Evolutionary conservation across 2,113 vertebrate genomes (phyloP).

Genomic region (Nansenia antarctica): DNA sequence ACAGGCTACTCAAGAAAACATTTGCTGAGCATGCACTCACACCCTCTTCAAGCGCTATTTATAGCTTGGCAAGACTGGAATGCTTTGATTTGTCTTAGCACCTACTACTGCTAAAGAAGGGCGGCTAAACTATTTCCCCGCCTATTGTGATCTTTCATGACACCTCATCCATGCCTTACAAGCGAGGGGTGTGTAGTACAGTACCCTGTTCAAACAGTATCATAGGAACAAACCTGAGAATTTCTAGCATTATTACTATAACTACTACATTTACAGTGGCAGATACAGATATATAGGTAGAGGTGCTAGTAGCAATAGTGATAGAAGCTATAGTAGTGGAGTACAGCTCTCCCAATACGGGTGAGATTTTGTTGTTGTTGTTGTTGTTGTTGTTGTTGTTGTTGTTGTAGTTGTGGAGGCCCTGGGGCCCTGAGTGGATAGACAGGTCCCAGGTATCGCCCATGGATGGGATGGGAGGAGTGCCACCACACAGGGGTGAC

Average conservation of each 20-base stretch:
- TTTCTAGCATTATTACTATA: too few species aligned
- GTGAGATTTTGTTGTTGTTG: constrained; percentile 11
- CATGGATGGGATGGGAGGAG: constrained; percentile 5
- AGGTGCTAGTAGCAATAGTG: neutral
- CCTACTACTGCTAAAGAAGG: constrained; percentile 41
- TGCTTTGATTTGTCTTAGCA: constrained; percentile 63
- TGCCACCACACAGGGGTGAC: constrained; percentile 4
- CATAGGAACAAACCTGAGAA: neutral
- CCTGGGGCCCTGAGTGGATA: neutral
- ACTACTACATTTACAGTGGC: too few species aligned
- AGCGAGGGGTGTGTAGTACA: too few species aligned
- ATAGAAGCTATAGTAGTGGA: neutral
- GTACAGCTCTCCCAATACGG: neutral
- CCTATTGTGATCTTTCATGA: constrained; percentile 28
- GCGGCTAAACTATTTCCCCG: constrained; percentile 45
- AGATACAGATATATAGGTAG: neutral
- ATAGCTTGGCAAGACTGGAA: constrained; percentile 52
- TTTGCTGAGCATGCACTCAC: constrained; percentile 57
- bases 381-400: too few species aligned
- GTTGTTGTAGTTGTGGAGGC: too few species aligned
- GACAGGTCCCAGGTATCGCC: neutral
- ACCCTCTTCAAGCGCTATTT: constrained; percentile 65
- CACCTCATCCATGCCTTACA: constrained; percentile 28
- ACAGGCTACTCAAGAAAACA: constrained; percentile 33
- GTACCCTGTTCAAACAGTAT: constrained; percentile 11